Evolutionary conservation across 2,888 invertebrate species (phyloP).

Genomic region (Morpho helenor): DNA sequence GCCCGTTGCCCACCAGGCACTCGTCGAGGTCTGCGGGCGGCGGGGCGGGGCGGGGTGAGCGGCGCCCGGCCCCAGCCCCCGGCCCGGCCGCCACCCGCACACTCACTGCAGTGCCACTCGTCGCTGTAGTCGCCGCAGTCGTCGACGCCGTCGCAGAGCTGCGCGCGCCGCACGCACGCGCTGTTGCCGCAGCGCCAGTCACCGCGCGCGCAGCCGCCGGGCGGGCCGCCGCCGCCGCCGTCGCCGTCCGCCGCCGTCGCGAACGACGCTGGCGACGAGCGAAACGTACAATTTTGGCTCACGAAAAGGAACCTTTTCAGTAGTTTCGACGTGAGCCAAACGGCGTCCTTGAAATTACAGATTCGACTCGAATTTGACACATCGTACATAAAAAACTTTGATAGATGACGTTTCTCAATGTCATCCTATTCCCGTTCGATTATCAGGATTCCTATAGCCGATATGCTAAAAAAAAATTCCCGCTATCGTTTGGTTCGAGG

Average conservation of each 20-base stretch:
- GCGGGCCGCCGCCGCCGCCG: constrained; percentile 83
- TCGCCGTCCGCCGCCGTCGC: constrained; percentile 87
- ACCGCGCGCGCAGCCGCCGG: constrained; percentile 42
- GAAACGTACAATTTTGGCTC: no score
- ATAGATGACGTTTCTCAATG: no score
- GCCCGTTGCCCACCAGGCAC: constrained; percentile 78
- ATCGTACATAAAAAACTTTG: no score
- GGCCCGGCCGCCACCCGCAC: neutral
- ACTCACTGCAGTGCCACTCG: constrained; percentile 81
- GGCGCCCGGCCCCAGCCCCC: neutral
- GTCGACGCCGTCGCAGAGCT: constrained; percentile 85
- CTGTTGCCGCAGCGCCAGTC: constrained; percentile 84
- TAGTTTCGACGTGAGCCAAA: no score
- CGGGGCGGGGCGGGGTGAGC: neutral
- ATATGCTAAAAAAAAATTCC: no score
- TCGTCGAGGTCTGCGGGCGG: constrained; percentile 83
- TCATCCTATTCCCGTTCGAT: no score
- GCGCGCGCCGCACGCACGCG: constrained; percentile 84
- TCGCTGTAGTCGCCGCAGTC: constrained; percentile 86
- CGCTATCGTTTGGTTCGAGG: no score
- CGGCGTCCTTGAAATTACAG: no score
- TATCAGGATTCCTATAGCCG: no score
- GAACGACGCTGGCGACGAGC: constrained; percentile 61
- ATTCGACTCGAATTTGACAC: no score
- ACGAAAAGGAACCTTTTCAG: no score